Evolutionary conservation across 2,888 invertebrate species (phyloP).

Genomic region (Acanthacorydalis orientalis): DNA sequence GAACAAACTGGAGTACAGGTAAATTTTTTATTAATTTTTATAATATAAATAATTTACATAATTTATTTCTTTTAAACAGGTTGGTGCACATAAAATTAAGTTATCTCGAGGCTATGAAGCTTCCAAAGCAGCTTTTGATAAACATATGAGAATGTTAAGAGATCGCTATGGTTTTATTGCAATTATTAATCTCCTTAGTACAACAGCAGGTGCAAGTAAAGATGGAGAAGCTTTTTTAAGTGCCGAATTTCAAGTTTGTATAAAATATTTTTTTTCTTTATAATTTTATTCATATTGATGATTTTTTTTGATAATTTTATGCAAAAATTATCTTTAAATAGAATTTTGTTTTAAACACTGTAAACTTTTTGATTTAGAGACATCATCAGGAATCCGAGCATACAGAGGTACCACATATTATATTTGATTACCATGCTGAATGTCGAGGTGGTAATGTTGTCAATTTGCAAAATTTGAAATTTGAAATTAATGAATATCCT

Average conservation of each 20-base stretch:
- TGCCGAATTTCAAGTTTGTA: constrained; percentile 63
- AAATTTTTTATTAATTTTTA: constrained; percentile 6
- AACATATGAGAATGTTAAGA: constrained; percentile 73
- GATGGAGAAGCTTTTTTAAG: constrained; percentile 95
- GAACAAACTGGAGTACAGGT: constrained; percentile 94
- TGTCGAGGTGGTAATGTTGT: constrained; percentile 69
- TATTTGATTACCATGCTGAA: constrained; percentile 95
- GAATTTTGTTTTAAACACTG: neutral
- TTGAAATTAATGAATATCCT: constrained; percentile 51
- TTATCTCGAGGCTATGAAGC: constrained; percentile 92
- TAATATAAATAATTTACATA: constrained; percentile 2
- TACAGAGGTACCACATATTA: constrained; percentile 68
- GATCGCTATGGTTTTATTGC: constrained; percentile 81
- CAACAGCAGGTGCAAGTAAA: constrained; percentile 69
- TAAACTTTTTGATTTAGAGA: constrained; percentile 29
- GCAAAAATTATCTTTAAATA: neutral
- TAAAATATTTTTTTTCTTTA: neutral
- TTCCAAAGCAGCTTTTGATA: constrained; percentile 81
- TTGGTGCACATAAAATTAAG: constrained; percentile 96
- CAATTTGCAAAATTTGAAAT: constrained; percentile 66
- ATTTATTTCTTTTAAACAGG: constrained; percentile 26
- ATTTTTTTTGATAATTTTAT: neutral
- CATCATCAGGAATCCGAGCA: constrained; percentile 72
- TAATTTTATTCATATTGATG: neutral
- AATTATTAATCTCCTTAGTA: constrained; percentile 84